Evolutionary conservation across 2,888 invertebrate genomes (phyloP).

Genomic region (Arctia plantaginis): DNA sequence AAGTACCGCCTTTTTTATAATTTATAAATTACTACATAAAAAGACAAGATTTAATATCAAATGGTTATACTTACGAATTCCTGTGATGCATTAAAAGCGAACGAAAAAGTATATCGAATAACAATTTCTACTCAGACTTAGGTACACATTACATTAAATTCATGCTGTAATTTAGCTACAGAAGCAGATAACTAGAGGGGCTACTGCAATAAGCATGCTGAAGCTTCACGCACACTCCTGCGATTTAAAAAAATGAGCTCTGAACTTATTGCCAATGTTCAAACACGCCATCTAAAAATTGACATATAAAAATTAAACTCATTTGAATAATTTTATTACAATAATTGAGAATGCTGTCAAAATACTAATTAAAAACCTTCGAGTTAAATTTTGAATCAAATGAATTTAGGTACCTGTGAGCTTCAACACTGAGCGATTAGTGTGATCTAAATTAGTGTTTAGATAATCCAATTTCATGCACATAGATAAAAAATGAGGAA

Average conservation of each 20-base stretch:
- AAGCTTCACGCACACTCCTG: constrained; percentile 51
- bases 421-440: constrained; percentile 54
- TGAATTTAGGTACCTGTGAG: constrained; percentile 43
- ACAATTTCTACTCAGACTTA: constrained; percentile 49
- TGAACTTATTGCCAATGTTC: constrained; percentile 43
- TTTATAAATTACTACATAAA: neutral
- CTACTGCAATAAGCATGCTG: constrained; percentile 61
- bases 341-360: constrained; percentile 5
- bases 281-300: constrained; percentile 62
- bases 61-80: constrained; percentile 63
- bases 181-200: constrained; percentile 45
- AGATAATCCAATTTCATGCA: constrained; percentile 14
- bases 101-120: constrained; percentile 49
- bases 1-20: constrained; percentile 11
- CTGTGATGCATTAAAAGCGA: constrained; percentile 65
- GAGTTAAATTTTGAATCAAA: constrained; percentile 31
- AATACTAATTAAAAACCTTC: neutral
- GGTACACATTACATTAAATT: constrained; percentile 38
- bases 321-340: constrained; percentile 26
- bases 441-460: neutral
- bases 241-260: constrained; percentile 40
- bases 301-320: constrained; percentile 48
- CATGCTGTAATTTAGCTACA: constrained; percentile 56
- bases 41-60: constrained; percentile 17
- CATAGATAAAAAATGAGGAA: neutral